Conservation (phyloP, 2,888 invertebrate genomes). For the Dichetophora obliterata region DNA sequence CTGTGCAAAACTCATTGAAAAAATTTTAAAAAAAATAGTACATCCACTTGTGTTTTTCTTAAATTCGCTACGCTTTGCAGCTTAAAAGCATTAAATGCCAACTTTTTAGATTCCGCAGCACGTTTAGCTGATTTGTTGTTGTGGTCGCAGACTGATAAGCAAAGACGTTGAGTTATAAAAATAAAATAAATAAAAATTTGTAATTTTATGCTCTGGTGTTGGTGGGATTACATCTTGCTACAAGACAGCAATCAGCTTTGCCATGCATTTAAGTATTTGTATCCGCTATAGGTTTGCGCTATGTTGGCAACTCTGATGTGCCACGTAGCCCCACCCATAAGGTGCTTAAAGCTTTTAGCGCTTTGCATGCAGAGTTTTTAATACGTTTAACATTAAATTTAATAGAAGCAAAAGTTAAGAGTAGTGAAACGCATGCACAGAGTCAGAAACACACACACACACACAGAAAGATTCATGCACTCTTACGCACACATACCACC, state of each 20-base stretch:
- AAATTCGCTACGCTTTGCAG: background rate
- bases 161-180: background rate
- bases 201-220: too few species aligned
- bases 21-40: too few species aligned
- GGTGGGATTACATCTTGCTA: too few species aligned
- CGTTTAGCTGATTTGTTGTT: conserved; percentile 6
- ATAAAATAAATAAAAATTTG: background rate
- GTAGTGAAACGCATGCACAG: background rate
- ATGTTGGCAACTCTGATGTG: background rate
- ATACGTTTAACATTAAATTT: conserved; percentile 37
- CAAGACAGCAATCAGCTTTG: background rate
- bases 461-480: background rate
- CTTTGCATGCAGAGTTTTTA: conserved; percentile 32
- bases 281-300: conserved; percentile 22
- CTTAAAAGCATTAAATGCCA: background rate
- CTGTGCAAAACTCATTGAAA: too few species aligned
- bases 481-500: background rate
- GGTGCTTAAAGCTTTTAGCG: background rate
- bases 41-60: background rate
- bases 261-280: background rate
- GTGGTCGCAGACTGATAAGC: conserved; percentile 10
- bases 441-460: background rate
- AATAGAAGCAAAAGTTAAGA: conserved; percentile 23
- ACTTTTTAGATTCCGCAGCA: background rate
- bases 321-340: background rate